These are phyloP conservation scores for Acyrthosiphon pisum DNA, from an alignment of 1,140 invertebrate species.

Conservation along the genomic window DNA sequence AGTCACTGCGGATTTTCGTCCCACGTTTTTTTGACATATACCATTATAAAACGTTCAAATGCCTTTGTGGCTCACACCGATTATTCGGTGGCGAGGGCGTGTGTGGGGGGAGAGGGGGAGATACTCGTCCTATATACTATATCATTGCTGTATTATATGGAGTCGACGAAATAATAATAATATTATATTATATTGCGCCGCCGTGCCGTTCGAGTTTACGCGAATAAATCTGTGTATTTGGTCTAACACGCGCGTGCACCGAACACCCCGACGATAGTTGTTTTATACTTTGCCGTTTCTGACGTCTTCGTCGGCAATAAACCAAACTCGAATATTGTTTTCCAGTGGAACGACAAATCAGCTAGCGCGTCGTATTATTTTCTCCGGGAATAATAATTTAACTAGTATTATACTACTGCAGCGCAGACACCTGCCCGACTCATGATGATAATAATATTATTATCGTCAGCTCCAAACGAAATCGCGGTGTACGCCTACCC, in stretches of 20 bases:
- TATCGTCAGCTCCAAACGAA: background rate
- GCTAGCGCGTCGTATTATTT: background rate
- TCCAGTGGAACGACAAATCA: background rate
- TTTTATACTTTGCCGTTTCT: background rate
- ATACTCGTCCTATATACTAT: background rate
- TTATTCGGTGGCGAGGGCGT: background rate
- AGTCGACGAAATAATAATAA: background rate
- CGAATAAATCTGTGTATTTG: background rate
- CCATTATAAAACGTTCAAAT: conserved; percentile 16
- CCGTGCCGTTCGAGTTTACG: background rate
- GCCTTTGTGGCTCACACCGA: background rate
- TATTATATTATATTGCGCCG: background rate
- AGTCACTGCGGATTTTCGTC: background rate
- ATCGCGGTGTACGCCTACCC: background rate
- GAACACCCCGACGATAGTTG: background rate
- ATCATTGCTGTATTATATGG: background rate
- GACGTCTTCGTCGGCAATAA: background rate
- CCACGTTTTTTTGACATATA: background rate
- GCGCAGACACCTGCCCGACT: background rate
- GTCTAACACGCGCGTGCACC: background rate
- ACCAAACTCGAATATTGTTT: background rate
- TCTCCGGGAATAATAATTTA: too few relatives aligned
- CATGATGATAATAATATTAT: too few relatives aligned
- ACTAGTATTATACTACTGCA: too few relatives aligned
- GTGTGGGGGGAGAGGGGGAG: too few relatives aligned